Base-by-base conservation (phyloP, 1,140 invertebrate species). In the Temnothorax curvispinosus region DNA sequence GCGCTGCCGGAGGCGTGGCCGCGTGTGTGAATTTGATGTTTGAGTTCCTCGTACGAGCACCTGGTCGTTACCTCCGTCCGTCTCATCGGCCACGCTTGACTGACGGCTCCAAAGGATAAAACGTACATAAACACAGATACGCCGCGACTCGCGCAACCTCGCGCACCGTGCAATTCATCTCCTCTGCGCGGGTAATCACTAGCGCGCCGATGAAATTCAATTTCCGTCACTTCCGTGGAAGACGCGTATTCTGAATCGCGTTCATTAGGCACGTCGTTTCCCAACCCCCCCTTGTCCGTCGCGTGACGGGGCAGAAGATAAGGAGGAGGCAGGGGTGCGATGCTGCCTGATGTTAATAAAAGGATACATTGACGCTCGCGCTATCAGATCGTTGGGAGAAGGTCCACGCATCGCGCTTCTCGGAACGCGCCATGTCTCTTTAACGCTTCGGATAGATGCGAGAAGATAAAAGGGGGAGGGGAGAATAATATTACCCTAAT, bases 181-280 rank as follows among this genome's bases (percentile, higher is more conserved):
- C 81, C 74, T 71, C 64, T 47, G 5, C 69, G 56, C 44, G 38
- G 56, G 32, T 89, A 89, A 76, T 86, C 81, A 71, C 56, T 69
- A 78, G 87, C 62, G 71, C 32, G 62, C 54, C 75, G 88, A 89
- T 89, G 88, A 89, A 89, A 89, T 89, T 89, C 88, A 81, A 89
- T 87, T 89, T 89, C 88, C 69, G 88, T 89, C 76, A 87, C 72
- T 89, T 87, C 87, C 81, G 67, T 86, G 88, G 64, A 77, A 86
- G 87, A 80, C 75, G 85, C 75, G 75, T 80, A 86, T 90, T 78
- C 76, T 62, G 75, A 90, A 88, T 89, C 90, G 85, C 89, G 91
- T 90, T 75, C 90, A 88, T 88, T 87, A 86, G 71, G 87, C 89
- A 71, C 88, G 21, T n/a, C 74, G 76, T 78, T 56, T 54, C 78